Conservation (phyloP, 2,888 invertebrate species). For the Eulithis prunata region DNA sequence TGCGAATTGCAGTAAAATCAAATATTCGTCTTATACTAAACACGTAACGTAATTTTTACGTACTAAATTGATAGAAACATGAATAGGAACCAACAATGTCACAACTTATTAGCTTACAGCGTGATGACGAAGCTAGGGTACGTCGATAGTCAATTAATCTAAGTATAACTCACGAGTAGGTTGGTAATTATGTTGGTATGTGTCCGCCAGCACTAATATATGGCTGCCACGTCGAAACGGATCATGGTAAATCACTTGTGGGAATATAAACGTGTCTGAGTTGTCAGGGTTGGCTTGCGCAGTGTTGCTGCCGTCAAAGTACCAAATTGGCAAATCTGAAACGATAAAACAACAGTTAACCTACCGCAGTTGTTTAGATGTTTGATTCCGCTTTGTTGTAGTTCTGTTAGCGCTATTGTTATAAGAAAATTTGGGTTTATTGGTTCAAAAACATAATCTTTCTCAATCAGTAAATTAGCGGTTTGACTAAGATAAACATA, state of each 20-base stretch:
- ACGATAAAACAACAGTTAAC: constrained; percentile 41
- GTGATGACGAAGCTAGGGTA: background rate
- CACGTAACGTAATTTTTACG: no score
- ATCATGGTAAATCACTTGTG: constrained; percentile 91
- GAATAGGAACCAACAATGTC: background rate
- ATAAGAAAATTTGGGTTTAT: no score
- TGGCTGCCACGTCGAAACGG: constrained; percentile 91
- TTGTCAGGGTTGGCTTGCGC: constrained; percentile 86
- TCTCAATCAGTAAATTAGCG: no score
- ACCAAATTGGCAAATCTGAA: constrained; percentile 89
- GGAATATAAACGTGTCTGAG: constrained; percentile 90
- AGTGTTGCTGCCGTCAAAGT: constrained; percentile 90
- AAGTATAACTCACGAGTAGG: constrained; percentile 61
- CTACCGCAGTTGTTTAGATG: constrained; percentile 19
- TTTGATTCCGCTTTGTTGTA: background rate
- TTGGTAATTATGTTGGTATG: constrained; percentile 87
- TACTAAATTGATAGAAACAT: no score
- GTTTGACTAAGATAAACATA: no score
- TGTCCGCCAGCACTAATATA: constrained; percentile 90
- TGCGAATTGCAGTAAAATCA: background rate
- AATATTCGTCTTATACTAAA: background rate
- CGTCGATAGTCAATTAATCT: constrained; percentile 15
- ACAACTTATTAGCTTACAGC: background rate
- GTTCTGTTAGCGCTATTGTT: no score
- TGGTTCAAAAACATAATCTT: no score